Evolutionary conservation across 2,888 invertebrate genomes (phyloP), one percentile per base, ranked within the genome.

Genomic region (Synanthedon tipuliformis): DNA sequence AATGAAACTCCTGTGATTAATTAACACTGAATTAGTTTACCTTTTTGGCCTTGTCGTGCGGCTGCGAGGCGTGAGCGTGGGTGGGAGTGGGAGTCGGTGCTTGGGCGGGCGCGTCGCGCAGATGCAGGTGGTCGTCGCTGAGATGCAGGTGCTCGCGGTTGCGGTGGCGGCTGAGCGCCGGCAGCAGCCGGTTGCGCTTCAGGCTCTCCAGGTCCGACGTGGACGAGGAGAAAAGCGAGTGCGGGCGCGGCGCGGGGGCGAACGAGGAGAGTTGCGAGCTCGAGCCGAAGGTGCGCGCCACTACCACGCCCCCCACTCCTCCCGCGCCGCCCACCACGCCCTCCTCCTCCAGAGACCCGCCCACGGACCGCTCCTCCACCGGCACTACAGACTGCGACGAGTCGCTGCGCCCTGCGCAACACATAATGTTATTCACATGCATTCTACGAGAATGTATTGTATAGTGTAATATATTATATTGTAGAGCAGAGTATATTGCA

Each of bases 91-190:
- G 50, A 48, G 51, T 50, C 48, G 55, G 50, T 50, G 54, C 48
- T 23, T 23, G 54, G 53, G 53, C 56, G 55, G 57, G 49, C 61
- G 57, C 56, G 66, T 58, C 63, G 8, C 34, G 34, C 7, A 34
- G 10, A 3, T 78, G 74, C 2, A 82, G 73, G 0, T 75, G 69
- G 59, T 81, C 80, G 72, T 85, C 86, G 64, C 81, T 81, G 10
- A 85, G 75, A 64, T 88, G 87, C 58, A 88, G 62, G 61, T 86
- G 86, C 56, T 78, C 79, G 52, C 80, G 73, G 65, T 77, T 75
- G 55, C 81, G 78, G 64, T 79, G 76, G 0, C 84, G 73, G 50
- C 76, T 76, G 52, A 86, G 68, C 15, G 81, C 75, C 0, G 85
- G 84, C 57, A 84, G 66, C 57, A 82, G 72, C 18, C 81, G 69